These are phyloP conservation scores for Brachypodius melanocephalos DNA, from an alignment of 2,113 vertebrate genomes.

Conservation along the genomic window DNA sequence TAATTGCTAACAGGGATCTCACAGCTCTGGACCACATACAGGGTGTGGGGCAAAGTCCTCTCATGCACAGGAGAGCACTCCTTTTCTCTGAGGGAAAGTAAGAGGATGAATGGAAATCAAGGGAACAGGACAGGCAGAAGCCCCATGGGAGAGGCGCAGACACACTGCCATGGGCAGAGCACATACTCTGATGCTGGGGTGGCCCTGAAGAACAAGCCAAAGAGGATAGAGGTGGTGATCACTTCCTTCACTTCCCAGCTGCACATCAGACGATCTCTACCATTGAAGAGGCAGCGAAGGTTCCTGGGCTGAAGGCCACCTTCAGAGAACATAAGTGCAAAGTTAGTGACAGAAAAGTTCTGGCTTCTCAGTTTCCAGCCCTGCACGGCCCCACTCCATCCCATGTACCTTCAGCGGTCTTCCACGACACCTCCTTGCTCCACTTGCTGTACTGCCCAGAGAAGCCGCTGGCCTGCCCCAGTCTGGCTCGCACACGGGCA, in stretches of 20 bases:
- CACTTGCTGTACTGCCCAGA: conserved; percentile 36
- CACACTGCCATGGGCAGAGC: neutral
- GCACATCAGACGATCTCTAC: conserved; percentile 49
- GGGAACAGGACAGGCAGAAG: neutral
- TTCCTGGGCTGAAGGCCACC: conserved; percentile 65
- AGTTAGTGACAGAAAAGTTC: neutral
- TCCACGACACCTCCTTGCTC: conserved; percentile 58
- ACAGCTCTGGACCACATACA: conserved; percentile 55
- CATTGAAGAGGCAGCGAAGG: conserved; percentile 68
- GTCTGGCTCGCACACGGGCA: conserved; percentile 65
- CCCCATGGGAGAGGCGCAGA: neutral
- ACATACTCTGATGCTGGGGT: neutral
- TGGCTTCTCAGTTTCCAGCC: neutral
- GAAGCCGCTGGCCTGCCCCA: neutral
- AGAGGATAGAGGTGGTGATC: conserved; percentile 58
- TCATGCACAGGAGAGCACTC: conserved; percentile 32
- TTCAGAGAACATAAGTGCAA: neutral
- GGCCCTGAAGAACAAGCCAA: conserved; percentile 68
- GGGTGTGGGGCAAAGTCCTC: neutral
- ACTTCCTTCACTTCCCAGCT: conserved; percentile 73
- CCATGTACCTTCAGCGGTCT: conserved; percentile 62
- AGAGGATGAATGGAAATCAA: neutral
- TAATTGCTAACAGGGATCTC: conserved; percentile 19
- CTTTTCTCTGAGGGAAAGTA: conserved; percentile 30
- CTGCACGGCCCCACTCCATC: fast-evolving